phyloP scores from a whole-genome alignment of 2,888 invertebrate species.

The Yponomeuta malinellus region DNA sequence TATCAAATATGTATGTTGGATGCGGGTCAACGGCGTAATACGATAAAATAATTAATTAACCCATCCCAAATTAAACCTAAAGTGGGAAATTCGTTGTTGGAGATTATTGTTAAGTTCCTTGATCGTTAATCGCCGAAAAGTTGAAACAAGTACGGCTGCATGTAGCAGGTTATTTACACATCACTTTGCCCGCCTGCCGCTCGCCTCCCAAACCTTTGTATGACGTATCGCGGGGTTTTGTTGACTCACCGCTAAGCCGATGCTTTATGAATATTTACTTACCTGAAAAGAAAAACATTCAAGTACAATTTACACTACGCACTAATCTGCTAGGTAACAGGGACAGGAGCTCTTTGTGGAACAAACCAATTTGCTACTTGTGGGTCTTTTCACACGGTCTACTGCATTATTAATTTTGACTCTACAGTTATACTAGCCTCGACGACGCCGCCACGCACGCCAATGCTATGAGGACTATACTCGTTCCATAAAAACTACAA shows the following conservation, averaged over 20 bases:
- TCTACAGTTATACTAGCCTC: too few relatives aligned
- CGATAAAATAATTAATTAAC: background rate
- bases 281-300: conserved; percentile 29
- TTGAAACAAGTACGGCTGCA: background rate
- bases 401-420: too few relatives aligned
- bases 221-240: background rate
- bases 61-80: background rate
- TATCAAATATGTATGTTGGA: background rate
- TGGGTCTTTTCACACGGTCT: too few relatives aligned
- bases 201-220: background rate
- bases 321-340: background rate
- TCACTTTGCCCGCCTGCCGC: background rate
- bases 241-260: background rate
- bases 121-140: background rate
- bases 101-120: background rate
- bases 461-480: too few relatives aligned
- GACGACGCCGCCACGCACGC: too few relatives aligned
- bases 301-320: background rate
- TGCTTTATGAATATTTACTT: conserved; percentile 21
- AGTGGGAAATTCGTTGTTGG: background rate
- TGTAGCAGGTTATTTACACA: background rate
- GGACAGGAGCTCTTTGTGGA: too few relatives aligned
- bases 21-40: background rate
- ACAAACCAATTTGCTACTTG: too few relatives aligned
- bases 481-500: too few relatives aligned